Conservation (phyloP, 2,888 invertebrate species). For the Thyatira batis region DNA sequence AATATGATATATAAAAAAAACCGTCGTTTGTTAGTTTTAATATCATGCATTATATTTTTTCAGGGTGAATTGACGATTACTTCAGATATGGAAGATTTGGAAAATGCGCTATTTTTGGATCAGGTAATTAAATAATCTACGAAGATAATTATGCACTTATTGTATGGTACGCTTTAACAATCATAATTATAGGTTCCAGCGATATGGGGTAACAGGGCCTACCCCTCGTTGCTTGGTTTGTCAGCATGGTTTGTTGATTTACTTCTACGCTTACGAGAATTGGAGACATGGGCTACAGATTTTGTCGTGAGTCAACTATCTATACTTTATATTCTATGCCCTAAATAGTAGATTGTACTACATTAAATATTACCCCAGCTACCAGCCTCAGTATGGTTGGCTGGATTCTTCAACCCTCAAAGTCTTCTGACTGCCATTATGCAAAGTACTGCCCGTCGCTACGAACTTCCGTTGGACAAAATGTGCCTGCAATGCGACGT, state of each 20-base stretch:
- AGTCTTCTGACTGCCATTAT: conserved; percentile 97
- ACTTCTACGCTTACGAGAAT: conserved; percentile 90
- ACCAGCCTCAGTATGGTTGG: conserved; percentile 96
- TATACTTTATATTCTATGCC: too few species aligned
- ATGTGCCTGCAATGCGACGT: conserved; percentile 99
- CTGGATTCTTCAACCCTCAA: conserved; percentile 99
- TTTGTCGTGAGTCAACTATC: conserved; percentile 87
- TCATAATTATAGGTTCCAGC: conserved; percentile 85
- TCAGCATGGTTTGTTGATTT: conserved; percentile 97
- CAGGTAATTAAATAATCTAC: conserved; percentile 74
- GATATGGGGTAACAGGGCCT: conserved; percentile 93
- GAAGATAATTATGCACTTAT: neutral
- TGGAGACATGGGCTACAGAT: conserved; percentile 97
- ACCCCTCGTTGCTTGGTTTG: conserved; percentile 94
- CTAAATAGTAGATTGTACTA: too few species aligned
- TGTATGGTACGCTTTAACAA: neutral
- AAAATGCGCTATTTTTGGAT: conserved; percentile 95
- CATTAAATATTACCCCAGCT: conserved; percentile 77
- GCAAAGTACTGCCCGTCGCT: conserved; percentile 97
- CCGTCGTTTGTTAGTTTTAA: neutral
- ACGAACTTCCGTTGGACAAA: conserved; percentile 95
- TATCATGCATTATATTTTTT: conserved; percentile 25
- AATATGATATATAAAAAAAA: too few species aligned
- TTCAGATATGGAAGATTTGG: conserved; percentile 97
- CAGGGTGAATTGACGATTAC: conserved; percentile 97